A percentile compares a stretch with the other conserved stretches of the same genome.
These are phyloP conservation scores for Drosophila cardini DNA, from an alignment of 1,140 invertebrate species.

Conservation along the genomic window DNA sequence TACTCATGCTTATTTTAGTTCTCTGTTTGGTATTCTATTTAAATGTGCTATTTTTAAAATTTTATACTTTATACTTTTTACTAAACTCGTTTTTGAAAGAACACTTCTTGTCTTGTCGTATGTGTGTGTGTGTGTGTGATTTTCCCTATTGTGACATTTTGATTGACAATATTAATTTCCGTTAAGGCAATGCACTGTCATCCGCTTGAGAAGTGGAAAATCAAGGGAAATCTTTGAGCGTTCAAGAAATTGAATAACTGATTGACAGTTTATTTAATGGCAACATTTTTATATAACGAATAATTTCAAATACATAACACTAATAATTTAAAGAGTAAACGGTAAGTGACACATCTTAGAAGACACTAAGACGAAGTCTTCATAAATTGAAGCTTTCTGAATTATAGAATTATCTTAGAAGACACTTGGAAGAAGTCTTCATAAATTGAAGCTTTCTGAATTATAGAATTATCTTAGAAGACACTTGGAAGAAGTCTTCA, in stretches of 20 bases:
- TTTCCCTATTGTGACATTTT: constrained; percentile 15
- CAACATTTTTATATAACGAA: background rate
- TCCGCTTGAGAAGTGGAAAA: constrained; percentile 10
- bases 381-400: no score
- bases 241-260: constrained; percentile 34
- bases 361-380: no score
- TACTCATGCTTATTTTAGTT: background rate
- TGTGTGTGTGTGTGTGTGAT: no score
- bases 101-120: no score
- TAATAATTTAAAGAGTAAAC: no score
- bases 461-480: no score
- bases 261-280: constrained; percentile 47
- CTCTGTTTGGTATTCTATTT: background rate
- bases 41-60: background rate
- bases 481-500: no score
- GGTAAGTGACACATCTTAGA: background rate
- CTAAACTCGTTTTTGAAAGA: no score
- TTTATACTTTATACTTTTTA: background rate
- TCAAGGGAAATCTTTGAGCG: background rate
- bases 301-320: background rate
- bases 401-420: no score
- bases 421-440: no score
- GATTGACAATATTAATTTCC: constrained; percentile 53
- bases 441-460: no score
- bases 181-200: constrained; percentile 10